These are phyloP conservation scores for Allophyes oxyacanthae DNA, from an alignment of 2,888 invertebrate genomes.

Conservation along the genomic window DNA sequence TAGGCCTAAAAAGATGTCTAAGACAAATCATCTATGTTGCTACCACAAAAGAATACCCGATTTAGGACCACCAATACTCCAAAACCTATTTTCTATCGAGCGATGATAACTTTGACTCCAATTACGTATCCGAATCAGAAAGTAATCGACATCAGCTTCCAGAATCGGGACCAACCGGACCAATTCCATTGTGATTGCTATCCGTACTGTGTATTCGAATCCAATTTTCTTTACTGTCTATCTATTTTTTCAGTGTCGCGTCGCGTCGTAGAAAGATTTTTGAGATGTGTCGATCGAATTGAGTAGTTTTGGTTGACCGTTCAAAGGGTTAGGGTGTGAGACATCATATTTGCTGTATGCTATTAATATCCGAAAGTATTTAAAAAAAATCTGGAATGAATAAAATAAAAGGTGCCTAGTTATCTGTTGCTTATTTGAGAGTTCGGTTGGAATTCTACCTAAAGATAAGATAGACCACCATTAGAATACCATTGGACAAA, in stretches of 20 bases:
- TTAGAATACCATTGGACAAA: too few relatives aligned
- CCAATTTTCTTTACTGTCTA: slow-evolving; percentile 57
- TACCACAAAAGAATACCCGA: not conserved
- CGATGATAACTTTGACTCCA: slow-evolving; percentile 31
- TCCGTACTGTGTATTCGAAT: slow-evolving; percentile 54
- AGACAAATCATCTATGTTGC: too few relatives aligned
- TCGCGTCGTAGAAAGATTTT: slow-evolving; percentile 41
- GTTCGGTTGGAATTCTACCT: too few relatives aligned
- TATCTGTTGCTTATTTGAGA: too few relatives aligned
- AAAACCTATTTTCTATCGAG: slow-evolving; percentile 19
- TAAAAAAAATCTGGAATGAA: too few relatives aligned
- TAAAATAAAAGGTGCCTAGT: too few relatives aligned
- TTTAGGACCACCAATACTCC: not conserved
- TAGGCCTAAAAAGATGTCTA: too few relatives aligned
- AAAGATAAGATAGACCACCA: too few relatives aligned
- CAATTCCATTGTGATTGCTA: slow-evolving; percentile 53
- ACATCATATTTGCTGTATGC: not conserved
- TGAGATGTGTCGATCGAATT: slow-evolving; percentile 38
- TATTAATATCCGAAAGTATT: too few relatives aligned
- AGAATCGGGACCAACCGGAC: slow-evolving; percentile 39
- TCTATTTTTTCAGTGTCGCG: slow-evolving; percentile 48
- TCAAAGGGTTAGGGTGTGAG: not conserved
- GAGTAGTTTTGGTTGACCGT: slow-evolving; percentile 24
- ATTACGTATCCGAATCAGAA: slow-evolving; percentile 50
- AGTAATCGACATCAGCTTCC: slow-evolving; percentile 52